A percentile compares a stretch with the other conserved stretches of the same genome.
Evolutionary conservation across 2,113 vertebrate species (phyloP).

Genomic region (Eolophus roseicapilla): DNA sequence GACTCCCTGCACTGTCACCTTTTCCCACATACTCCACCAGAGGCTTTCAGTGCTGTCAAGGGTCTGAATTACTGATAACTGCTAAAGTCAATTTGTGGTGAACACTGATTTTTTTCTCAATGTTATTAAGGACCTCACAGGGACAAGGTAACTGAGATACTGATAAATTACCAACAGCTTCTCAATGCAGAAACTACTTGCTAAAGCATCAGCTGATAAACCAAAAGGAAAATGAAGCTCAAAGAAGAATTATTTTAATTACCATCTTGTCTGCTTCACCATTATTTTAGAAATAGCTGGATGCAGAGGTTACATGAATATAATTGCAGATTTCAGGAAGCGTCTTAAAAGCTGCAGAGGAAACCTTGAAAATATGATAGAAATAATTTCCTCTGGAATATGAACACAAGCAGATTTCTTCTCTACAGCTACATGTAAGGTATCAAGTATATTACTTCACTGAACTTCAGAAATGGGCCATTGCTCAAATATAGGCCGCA

Average conservation of each 20-base stretch:
- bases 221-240: background rate
- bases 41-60: background rate
- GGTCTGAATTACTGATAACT: background rate
- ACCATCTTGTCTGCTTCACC: background rate
- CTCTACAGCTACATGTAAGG: background rate
- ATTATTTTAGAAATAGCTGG: background rate
- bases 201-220: background rate
- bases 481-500: background rate
- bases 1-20: background rate
- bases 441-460: background rate
- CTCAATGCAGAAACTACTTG: background rate
- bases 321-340: conserved; percentile 3
- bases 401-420: background rate
- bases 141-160: background rate
- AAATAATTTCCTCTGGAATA: background rate
- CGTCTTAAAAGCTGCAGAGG: background rate
- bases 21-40: background rate
- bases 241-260: background rate
- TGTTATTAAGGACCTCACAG: background rate
- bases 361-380: background rate
- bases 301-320: background rate
- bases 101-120: background rate
- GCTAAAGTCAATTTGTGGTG: background rate
- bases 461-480: background rate
- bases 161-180: background rate